Percentiles rank a stretch among this genome's conserved stretches.
These are phyloP conservation scores for Chrysolina americana DNA, from an alignment of 2,888 invertebrate species.

Conservation along the genomic window DNA sequence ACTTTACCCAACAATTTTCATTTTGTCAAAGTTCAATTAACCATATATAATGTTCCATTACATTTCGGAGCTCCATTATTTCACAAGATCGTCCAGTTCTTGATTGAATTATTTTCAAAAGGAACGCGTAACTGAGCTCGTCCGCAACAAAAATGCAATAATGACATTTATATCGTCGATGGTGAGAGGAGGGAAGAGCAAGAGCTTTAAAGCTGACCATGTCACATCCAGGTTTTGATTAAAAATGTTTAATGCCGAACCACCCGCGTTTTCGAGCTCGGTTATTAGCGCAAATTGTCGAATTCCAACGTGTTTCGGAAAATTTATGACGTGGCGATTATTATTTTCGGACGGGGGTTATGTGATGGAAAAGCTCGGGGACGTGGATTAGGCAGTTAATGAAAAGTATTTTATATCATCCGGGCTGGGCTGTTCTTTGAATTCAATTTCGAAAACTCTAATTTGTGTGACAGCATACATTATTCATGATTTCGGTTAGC, in stretches of 20 bases:
- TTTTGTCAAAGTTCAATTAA: too few relatives aligned
- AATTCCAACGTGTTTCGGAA: constrained; percentile 43
- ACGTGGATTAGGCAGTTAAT: background rate
- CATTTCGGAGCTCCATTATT: too few relatives aligned
- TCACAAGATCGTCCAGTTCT: too few relatives aligned
- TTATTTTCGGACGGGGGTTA: constrained; percentile 34
- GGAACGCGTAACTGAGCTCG: background rate
- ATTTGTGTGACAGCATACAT: background rate
- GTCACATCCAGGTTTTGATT: constrained; percentile 35
- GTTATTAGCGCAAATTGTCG: constrained; percentile 40
- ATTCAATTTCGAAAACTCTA: background rate
- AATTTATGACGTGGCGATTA: constrained; percentile 42
- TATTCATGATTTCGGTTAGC: background rate
- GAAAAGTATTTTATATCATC: constrained; percentile 3
- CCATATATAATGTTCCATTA: too few relatives aligned
- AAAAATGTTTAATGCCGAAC: constrained; percentile 37
- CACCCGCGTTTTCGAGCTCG: constrained; percentile 29
- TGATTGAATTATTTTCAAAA: background rate
- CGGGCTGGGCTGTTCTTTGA: background rate
- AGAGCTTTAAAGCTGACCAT: constrained; percentile 27
- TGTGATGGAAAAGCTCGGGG: background rate
- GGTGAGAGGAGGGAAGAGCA: background rate
- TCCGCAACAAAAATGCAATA: constrained; percentile 17
- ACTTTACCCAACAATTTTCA: too few relatives aligned
- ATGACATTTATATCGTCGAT: constrained; percentile 25